These are phyloP conservation scores for Drosophila pallidifrons DNA, from an alignment of 1,140 invertebrate genomes.

Conservation along the genomic window DNA sequence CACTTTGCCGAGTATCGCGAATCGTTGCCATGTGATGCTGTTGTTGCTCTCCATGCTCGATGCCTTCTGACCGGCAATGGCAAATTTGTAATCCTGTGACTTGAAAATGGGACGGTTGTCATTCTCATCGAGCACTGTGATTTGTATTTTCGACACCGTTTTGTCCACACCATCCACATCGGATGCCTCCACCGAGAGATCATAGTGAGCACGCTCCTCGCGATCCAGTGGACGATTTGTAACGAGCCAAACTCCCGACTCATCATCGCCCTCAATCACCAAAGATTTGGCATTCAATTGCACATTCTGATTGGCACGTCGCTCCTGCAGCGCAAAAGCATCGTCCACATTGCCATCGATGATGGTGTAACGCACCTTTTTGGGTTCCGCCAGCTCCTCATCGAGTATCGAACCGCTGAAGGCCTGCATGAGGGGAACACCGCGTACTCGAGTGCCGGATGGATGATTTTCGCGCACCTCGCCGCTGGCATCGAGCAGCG, in stretches of 20 bases:
- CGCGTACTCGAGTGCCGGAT: slow-evolving; percentile 88
- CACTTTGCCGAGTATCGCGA: slow-evolving; percentile 92
- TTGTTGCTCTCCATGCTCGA: slow-evolving; percentile 85
- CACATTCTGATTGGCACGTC: slow-evolving; percentile 86
- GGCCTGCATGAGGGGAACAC: slow-evolving; percentile 89
- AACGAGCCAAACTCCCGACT: slow-evolving; percentile 89
- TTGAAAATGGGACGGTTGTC: slow-evolving; percentile 95
- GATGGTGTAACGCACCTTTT: slow-evolving; percentile 91
- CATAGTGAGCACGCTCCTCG: slow-evolving; percentile 89
- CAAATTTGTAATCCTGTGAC: slow-evolving; percentile 91
- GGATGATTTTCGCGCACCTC: slow-evolving; percentile 92
- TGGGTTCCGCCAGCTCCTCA: slow-evolving; percentile 85
- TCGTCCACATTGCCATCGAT: slow-evolving; percentile 89
- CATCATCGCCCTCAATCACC: slow-evolving; percentile 77
- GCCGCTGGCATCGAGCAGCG: slow-evolving; percentile 87
- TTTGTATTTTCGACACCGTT: slow-evolving; percentile 89
- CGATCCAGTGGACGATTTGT: slow-evolving; percentile 90
- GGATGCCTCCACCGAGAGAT: slow-evolving; percentile 90
- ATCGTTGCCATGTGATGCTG: slow-evolving; percentile 89
- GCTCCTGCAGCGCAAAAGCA: slow-evolving; percentile 89
- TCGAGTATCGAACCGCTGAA: slow-evolving; percentile 77
- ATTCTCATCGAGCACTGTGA: slow-evolving; percentile 93
- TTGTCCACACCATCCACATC: slow-evolving; percentile 91
- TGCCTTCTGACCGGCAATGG: slow-evolving; percentile 87
- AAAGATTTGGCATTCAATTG: slow-evolving; percentile 87